Evolutionary conservation across 2,888 invertebrate genomes (phyloP).

Genomic region (Aplocera efformata): DNA sequence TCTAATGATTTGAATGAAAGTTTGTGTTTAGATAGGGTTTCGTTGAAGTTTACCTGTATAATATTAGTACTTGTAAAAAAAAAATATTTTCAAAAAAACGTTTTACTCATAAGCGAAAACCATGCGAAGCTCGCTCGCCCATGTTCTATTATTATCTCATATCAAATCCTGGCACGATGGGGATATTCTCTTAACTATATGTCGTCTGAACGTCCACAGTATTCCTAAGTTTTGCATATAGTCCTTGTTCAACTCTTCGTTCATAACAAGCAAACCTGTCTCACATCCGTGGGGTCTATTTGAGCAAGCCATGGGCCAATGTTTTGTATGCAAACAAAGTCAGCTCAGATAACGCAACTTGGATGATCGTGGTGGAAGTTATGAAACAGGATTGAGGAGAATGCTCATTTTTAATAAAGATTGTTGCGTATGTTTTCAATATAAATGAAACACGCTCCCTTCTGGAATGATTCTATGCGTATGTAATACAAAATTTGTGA

Average conservation of each 20-base stretch:
- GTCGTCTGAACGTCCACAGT: background rate
- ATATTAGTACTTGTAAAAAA: no score
- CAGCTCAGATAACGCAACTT: conserved; percentile 36
- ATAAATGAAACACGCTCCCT: no score
- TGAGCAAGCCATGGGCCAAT: conserved; percentile 49
- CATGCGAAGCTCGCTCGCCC: no score
- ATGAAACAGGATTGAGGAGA: conserved; percentile 17
- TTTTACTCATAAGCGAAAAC: no score
- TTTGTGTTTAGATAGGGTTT: no score
- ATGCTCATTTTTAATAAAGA: background rate
- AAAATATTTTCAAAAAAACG: no score
- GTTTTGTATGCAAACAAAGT: conserved; percentile 54
- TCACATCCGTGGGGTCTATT: conserved; percentile 66
- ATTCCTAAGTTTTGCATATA: conserved; percentile 18
- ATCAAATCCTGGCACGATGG: background rate
- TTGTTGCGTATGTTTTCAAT: no score
- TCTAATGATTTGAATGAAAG: no score
- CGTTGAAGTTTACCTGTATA: no score
- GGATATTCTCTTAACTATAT: background rate
- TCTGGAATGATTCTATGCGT: no score
- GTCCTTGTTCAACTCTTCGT: conserved; percentile 12
- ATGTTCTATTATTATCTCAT: no score
- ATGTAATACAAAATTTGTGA: no score
- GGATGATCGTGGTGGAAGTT: conserved; percentile 21
- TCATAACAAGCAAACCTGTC: conserved; percentile 44